Conservation (phyloP, 2,888 invertebrate genomes). For the Sminthurinus aureus region DNA sequence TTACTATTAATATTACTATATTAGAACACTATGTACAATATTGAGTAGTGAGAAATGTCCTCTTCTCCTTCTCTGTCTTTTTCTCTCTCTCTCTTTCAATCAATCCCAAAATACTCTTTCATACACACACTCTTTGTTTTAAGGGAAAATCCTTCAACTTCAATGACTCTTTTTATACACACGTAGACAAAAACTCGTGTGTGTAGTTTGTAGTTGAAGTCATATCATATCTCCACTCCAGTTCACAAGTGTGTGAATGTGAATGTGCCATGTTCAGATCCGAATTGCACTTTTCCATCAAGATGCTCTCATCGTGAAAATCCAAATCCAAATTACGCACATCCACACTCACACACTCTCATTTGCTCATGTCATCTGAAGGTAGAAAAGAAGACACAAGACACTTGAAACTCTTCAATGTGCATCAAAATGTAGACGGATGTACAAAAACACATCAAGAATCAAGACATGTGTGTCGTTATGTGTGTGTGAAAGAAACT, state of each 20-base stretch:
- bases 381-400: background rate
- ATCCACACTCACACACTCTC: background rate
- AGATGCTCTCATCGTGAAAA: conserved; percentile 10
- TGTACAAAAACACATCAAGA: background rate
- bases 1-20: too few relatives aligned
- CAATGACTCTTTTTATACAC: background rate
- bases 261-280: background rate
- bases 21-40: background rate
- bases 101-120: conserved; percentile 2
- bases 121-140: conserved; percentile 2
- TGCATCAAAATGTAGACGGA: background rate
- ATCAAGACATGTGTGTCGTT: background rate
- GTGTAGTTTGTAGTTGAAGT: background rate
- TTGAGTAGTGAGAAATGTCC: background rate
- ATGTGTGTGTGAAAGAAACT: background rate
- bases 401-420: background rate
- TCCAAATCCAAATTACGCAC: conserved; percentile 4
- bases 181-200: background rate
- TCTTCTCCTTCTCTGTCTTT: background rate
- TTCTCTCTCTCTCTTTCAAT: background rate
- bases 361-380: background rate
- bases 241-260: background rate
- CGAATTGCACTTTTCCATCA: conserved; percentile 17
- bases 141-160: background rate
- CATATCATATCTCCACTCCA: background rate